These are phyloP conservation scores for Acropora tenuis DNA, from an alignment of 64 coral and sea anemone species.

Conservation along the genomic window DNA sequence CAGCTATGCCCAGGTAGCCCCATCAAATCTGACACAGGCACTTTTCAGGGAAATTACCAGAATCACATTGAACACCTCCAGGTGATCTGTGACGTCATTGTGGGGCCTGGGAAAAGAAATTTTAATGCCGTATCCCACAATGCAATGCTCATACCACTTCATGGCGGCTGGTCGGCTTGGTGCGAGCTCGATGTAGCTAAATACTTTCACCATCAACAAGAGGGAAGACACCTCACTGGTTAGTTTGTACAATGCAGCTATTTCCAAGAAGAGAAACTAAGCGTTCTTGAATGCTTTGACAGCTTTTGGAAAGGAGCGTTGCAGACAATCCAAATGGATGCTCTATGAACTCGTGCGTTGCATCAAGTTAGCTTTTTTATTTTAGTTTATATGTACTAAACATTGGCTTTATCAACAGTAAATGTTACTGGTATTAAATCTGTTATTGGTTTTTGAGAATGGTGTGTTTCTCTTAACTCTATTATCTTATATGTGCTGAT, in stretches of 20 bases:
- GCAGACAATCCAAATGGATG: background rate
- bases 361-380: conserved; percentile 3
- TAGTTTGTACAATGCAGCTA: background rate
- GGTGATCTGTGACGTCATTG: conserved; percentile 19
- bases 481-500: conserved; percentile 2
- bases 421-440: conserved; percentile 4
- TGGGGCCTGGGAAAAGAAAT: background rate
- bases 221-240: conserved; percentile 1
- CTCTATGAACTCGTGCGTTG: conserved; percentile 10
- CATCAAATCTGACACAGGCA: too few species aligned
- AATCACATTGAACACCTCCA: background rate
- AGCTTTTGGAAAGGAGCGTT: too few species aligned
- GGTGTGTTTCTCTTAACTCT: background rate
- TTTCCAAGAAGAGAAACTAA: too few species aligned
- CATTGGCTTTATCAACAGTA: conserved; percentile 26
- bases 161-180: conserved; percentile 10
- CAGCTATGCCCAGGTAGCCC: too few species aligned
- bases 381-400: conserved; percentile 6
- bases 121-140: background rate
- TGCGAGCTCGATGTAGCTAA: conserved; percentile 10
- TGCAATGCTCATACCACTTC: background rate
- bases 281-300: too few species aligned
- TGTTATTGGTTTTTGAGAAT: background rate
- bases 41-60: too few species aligned
- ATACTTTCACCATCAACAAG: conserved; percentile 12